These are phyloP conservation scores for Capreolus pygargus DNA, from an alignment of 2,113 vertebrate genomes.

Conservation along the genomic window DNA sequence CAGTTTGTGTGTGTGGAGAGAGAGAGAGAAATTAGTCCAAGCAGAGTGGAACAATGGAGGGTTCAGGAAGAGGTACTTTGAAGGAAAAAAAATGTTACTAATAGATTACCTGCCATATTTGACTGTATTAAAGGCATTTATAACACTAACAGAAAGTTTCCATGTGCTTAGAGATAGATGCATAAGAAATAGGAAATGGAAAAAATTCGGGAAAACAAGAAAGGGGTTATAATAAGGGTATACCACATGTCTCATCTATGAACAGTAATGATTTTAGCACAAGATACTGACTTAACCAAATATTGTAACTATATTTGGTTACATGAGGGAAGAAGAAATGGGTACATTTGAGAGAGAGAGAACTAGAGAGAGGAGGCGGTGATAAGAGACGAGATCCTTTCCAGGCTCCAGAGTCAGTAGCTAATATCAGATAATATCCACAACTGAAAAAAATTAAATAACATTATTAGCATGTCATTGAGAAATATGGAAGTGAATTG, in stretches of 20 bases:
- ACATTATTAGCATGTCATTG: neutral
- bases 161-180: neutral
- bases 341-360: neutral
- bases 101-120: neutral
- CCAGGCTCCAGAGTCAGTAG: neutral
- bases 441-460: neutral
- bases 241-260: neutral
- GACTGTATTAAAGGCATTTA: neutral
- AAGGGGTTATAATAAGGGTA: neutral
- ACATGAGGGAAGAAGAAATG: neutral
- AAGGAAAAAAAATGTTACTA: neutral
- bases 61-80: neutral
- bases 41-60: neutral
- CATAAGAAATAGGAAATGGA: neutral
- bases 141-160: neutral
- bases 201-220: neutral
- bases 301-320: neutral
- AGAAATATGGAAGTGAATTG: neutral
- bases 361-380: neutral
- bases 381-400: neutral
- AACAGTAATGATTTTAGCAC: neutral
- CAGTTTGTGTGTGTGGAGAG: neutral
- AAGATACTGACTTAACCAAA: neutral
- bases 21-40: neutral
- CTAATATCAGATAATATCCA: neutral